A percentile compares a stretch with the other conserved stretches of the same genome.
Conservation (phyloP, 2,888 invertebrate species). For the Coenonympha glycerion region DNA sequence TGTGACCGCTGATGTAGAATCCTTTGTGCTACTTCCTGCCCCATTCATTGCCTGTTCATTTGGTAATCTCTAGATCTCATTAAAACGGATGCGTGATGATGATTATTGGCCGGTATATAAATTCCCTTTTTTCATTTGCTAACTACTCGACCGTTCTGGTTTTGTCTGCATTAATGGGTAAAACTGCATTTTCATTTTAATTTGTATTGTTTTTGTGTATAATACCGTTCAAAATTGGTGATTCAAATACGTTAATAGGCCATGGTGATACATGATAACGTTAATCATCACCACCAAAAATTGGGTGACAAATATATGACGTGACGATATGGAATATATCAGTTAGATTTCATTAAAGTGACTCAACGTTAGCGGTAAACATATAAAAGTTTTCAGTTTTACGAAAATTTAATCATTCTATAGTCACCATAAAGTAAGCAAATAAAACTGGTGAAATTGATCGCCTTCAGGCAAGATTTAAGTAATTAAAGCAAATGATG, state of each 20-base stretch:
- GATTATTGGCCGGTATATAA: slow-evolving; percentile 37
- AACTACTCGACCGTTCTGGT: slow-evolving; percentile 30
- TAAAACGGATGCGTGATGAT: slow-evolving; percentile 39
- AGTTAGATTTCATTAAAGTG: background rate
- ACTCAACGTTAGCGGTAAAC: background rate
- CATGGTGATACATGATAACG: background rate
- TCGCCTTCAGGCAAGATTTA: slow-evolving; percentile 25
- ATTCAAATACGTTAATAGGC: background rate
- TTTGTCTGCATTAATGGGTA: slow-evolving; percentile 26
- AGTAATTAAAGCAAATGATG: slow-evolving; percentile 39
- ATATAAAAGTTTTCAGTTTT: background rate
- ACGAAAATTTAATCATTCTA: slow-evolving; percentile 4
- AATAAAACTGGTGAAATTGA: slow-evolving; percentile 29
- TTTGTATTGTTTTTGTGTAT: slow-evolving; percentile 21
- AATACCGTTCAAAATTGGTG: slow-evolving; percentile 18
- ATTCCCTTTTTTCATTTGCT: slow-evolving; percentile 30
- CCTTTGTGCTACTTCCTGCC: slow-evolving; percentile 54
- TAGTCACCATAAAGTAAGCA: slow-evolving; percentile 7
- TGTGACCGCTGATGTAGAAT: slow-evolving; percentile 36
- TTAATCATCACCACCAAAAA: background rate
- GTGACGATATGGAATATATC: background rate
- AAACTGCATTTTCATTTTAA: slow-evolving; percentile 23
- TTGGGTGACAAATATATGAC: background rate
- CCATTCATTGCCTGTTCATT: slow-evolving; percentile 49
- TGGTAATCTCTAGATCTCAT: slow-evolving; percentile 45